A percentile compares a stretch with the other conserved stretches of the same genome.
Evolutionary conservation across 2,113 vertebrate genomes (phyloP).

Genomic region (Pituophis catenifer): DNA sequence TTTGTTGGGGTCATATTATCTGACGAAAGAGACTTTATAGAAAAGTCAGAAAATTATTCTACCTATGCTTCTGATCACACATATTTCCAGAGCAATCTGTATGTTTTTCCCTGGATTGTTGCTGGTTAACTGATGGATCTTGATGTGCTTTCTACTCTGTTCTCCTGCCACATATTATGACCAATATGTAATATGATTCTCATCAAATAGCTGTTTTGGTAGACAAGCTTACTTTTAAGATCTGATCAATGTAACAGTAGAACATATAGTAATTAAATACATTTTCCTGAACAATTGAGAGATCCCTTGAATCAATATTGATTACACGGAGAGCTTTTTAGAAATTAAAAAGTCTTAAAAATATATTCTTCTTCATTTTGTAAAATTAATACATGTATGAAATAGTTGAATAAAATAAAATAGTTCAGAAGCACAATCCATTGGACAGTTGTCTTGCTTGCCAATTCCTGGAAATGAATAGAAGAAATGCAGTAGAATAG

Average conservation of each 20-base stretch:
- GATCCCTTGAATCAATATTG: background rate
- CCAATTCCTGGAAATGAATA: background rate
- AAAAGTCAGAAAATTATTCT: background rate
- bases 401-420: background rate
- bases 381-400: background rate
- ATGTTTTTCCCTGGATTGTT: background rate
- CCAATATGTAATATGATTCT: background rate
- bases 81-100: background rate
- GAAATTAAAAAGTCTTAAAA: background rate
- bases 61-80: background rate
- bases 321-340: background rate
- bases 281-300: background rate
- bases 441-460: background rate
- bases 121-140: background rate
- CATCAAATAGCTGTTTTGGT: background rate
- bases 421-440: background rate
- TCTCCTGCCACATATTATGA: background rate
- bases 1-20: background rate
- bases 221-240: background rate
- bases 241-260: background rate
- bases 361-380: background rate
- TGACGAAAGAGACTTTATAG: conserved; percentile 14
- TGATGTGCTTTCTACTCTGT: background rate
- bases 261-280: background rate
- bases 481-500: background rate